These are phyloP conservation scores for Meandrusa payeni DNA, from an alignment of 2,888 invertebrate genomes.

Conservation along the genomic window DNA sequence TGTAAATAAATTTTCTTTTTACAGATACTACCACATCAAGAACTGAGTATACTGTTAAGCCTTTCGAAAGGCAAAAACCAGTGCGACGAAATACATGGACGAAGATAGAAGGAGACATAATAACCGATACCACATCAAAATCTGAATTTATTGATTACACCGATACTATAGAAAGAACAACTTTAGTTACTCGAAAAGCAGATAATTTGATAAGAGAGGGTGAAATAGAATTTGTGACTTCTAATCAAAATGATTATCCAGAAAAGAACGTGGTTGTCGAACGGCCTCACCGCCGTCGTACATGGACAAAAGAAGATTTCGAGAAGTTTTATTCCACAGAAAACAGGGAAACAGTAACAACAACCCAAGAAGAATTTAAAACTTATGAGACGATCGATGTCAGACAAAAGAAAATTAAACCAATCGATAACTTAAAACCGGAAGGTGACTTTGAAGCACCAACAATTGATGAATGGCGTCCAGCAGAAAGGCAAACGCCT, in stretches of 20 bases:
- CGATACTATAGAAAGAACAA: constrained; percentile 79
- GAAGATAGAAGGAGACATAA: constrained; percentile 88
- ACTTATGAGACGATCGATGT: constrained; percentile 82
- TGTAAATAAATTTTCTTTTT: constrained; percentile 39
- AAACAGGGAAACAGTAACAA: constrained; percentile 80
- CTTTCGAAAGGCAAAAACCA: constrained; percentile 82
- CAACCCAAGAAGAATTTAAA: constrained; percentile 84
- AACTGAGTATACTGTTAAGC: constrained; percentile 85
- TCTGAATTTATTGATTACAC: constrained; percentile 85
- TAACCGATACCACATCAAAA: constrained; percentile 84
- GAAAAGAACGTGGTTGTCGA: constrained; percentile 80
- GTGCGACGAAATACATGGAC: constrained; percentile 89
- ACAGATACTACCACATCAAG: constrained; percentile 86
- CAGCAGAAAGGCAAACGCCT: constrained; percentile 49
- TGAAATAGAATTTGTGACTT: constrained; percentile 84
- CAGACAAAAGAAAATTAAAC: constrained; percentile 66
- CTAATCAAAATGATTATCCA: constrained; percentile 82
- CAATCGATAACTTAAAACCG: constrained; percentile 78
- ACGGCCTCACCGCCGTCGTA: constrained; percentile 82
- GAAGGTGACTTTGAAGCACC: constrained; percentile 81
- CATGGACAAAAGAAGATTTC: constrained; percentile 87
- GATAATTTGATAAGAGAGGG: constrained; percentile 87
- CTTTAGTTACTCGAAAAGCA: constrained; percentile 78
- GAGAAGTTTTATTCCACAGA: constrained; percentile 85
- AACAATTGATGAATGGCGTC: constrained; percentile 52